Evolutionary conservation across 2,113 vertebrate genomes (phyloP), one percentile per base, ranked within the genome.

Genomic region (Clarias gariepinus): DNA sequence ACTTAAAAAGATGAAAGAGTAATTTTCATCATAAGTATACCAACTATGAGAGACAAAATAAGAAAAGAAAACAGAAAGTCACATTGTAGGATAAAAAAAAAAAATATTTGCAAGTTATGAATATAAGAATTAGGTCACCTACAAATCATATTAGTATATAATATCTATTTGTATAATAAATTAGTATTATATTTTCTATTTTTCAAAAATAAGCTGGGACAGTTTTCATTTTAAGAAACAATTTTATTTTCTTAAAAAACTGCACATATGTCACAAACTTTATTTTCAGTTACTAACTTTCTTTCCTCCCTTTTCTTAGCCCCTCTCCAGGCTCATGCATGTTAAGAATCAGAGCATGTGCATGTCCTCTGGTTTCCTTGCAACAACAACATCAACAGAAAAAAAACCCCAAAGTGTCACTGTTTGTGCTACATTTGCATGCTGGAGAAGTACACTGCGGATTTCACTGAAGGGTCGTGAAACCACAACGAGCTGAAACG

Each of bases 401-500:
- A 55, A 16, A 55, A 16, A 57, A 23, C 6, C 7, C 13, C 23
- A 23, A 78, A 78, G 55, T 57, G 74, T 55, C 52, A 57, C 1
- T 7, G 41, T 76, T 53, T 53, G 79, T n/a, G 58, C 80, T 63
- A 23, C 60, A n/a, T n/a, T 18, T 60, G 63, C 81, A 68, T 21
- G 21, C 36, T 52, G 36, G 66, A 58, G 47, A 52, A 36, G 23
- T 25, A n/a, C 9, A 21, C 0, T 21, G 60, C 11, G 8, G n/a
- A 63, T 68, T 52, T 52, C 55, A 64, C 1, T 16, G 16, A 79
- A 18, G 81, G 41, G 73, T 47, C 58, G 15, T 23, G 64, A 89
- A 87, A 78, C 88, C 83, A 79, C 85, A 89, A 3, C 19, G 77
- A 71, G 53, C 68, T 41, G 30, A 82, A 41, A 25, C 55, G 30